Evolutionary conservation across 2,797 vertebrate genomes (phyloP).

Genomic region (Characodon lateralis): DNA sequence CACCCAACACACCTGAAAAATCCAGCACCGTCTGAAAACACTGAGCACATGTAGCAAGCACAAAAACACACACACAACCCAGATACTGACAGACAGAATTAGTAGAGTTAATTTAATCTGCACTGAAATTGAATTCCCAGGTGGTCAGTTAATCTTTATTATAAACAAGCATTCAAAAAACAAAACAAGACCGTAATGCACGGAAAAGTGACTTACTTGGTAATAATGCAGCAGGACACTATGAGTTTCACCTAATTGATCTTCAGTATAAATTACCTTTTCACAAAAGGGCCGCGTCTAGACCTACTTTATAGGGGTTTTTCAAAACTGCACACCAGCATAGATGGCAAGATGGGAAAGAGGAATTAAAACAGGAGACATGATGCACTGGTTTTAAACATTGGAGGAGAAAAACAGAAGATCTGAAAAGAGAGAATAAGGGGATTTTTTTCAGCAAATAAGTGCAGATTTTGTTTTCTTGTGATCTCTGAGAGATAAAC

Average conservation of each 20-base stretch:
- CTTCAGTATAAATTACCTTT: background rate
- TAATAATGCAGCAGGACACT: background rate
- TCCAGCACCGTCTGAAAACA: no score
- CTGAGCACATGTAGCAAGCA: no score
- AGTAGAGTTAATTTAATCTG: background rate
- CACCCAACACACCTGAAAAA: no score
- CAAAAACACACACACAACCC: no score
- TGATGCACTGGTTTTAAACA: background rate
- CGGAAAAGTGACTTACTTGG: no score
- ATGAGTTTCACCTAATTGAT: background rate
- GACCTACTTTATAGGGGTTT: background rate
- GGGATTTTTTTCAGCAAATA: background rate
- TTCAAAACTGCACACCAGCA: background rate
- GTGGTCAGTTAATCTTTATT: background rate
- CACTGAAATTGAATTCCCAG: background rate
- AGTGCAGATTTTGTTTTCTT: background rate
- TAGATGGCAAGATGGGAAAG: background rate
- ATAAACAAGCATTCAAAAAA: background rate
- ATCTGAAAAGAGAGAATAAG: background rate
- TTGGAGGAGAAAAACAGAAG: background rate
- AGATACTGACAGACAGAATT: background rate
- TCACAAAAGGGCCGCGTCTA: background rate
- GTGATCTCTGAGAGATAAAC: background rate
- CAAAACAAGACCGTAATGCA: background rate
- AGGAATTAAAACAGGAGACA: background rate